A percentile compares a stretch with the other conserved stretches of the same genome.
Conservation (phyloP, 2,888 invertebrate genomes). For the Nemotelus pantherinus region DNA sequence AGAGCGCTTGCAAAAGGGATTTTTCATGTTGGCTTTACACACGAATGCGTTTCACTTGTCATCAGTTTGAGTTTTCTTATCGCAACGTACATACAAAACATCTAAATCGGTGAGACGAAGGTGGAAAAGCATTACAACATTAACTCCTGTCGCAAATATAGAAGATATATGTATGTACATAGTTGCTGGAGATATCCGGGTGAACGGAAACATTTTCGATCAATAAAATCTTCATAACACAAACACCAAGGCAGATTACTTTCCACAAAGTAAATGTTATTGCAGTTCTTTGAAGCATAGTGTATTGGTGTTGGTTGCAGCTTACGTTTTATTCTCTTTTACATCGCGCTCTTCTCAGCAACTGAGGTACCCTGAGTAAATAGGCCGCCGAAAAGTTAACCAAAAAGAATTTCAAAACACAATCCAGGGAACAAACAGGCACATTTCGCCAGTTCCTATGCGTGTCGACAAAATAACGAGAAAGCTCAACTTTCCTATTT, state of each 20-base stretch:
- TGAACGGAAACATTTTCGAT: conserved; percentile 2
- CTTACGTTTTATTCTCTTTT: no score
- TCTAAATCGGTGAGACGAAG: no score
- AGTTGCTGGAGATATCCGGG: background rate
- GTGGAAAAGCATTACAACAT: background rate
- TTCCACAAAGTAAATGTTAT: conserved; percentile 19
- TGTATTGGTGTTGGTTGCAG: no score
- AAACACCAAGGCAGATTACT: conserved; percentile 22
- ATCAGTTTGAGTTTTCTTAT: background rate
- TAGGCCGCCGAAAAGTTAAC: background rate
- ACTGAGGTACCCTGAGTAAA: background rate
- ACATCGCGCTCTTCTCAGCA: no score
- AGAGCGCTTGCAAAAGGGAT: conserved; percentile 16
- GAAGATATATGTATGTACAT: no score
- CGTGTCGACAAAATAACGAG: background rate
- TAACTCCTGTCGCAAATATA: conserved; percentile 5
- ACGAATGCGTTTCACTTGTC: conserved; percentile 13
- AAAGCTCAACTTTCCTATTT: conserved; percentile 36
- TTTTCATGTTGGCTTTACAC: conserved; percentile 35
- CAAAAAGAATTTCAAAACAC: no score
- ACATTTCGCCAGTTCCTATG: no score
- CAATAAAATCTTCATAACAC: conserved; percentile 14
- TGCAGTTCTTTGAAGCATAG: background rate
- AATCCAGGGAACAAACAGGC: no score
- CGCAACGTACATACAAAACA: background rate